Conservation (phyloP, 2,888 invertebrate genomes). For the Eutolmus rufibarbis region DNA sequence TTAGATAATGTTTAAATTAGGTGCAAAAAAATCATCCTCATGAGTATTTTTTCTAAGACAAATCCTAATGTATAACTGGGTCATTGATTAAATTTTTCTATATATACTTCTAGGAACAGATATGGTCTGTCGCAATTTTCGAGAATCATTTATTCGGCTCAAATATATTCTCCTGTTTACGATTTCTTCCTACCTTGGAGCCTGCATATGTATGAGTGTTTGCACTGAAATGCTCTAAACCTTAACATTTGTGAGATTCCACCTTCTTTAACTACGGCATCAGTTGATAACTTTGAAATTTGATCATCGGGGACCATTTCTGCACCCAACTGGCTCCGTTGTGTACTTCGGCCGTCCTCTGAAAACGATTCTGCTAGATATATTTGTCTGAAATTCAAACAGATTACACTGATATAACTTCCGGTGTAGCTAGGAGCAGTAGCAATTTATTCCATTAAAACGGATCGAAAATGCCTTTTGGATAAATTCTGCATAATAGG, state of each 20-base stretch:
- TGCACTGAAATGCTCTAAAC: not conserved
- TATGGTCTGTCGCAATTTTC: not conserved
- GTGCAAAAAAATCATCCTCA: too few relatives aligned
- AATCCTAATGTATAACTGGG: not conserved
- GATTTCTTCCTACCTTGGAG: not conserved
- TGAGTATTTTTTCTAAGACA: not conserved
- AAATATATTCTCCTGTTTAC: not conserved
- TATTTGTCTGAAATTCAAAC: slow-evolving; percentile 35
- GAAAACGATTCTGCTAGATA: slow-evolving; percentile 2
- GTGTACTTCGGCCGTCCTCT: not conserved
- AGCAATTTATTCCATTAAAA: slow-evolving; percentile 35
- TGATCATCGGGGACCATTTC: not conserved
- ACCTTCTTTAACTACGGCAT: not conserved
- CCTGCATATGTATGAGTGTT: not conserved
- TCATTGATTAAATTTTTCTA: not conserved
- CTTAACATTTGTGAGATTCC: not conserved
- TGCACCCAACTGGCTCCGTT: not conserved
- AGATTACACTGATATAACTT: slow-evolving; percentile 39
- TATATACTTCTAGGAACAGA: not conserved
- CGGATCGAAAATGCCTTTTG: slow-evolving; percentile 35
- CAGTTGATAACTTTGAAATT: not conserved
- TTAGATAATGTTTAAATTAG: too few relatives aligned
- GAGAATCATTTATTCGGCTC: not conserved
- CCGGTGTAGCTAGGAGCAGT: slow-evolving; percentile 18
- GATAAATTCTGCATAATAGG: slow-evolving; percentile 30